These are phyloP conservation scores for Latrodectus elegans DNA, from an alignment of 2,888 invertebrate species.

Conservation along the genomic window DNA sequence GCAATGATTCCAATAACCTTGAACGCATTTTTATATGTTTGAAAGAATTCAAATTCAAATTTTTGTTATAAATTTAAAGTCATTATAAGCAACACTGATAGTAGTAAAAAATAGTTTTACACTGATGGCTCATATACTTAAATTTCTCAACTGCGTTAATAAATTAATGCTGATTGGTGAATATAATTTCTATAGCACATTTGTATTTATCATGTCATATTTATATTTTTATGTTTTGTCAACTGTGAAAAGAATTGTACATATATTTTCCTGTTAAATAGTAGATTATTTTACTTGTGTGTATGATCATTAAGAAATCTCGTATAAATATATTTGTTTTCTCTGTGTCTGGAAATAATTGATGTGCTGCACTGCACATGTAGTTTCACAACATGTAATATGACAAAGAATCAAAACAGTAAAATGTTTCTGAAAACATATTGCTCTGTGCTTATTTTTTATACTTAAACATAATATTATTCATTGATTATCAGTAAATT, in stretches of 20 bases:
- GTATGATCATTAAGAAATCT: constrained; percentile 17
- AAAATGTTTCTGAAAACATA: constrained; percentile 45
- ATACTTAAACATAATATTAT: too few species aligned
- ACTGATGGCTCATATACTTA: too few species aligned
- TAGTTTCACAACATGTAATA: constrained; percentile 52
- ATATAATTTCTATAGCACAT: constrained; percentile 17
- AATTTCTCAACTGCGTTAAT: too few species aligned
- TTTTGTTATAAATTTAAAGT: too few species aligned
- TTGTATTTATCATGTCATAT: constrained; percentile 31
- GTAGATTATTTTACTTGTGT: constrained; percentile 50
- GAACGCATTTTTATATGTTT: too few species aligned
- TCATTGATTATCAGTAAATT: too few species aligned
- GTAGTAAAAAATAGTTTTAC: too few species aligned
- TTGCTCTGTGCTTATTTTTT: neutral
- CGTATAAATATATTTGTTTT: constrained; percentile 31
- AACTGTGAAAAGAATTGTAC: constrained; percentile 23
- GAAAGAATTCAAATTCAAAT: too few species aligned
- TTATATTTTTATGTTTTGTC: constrained; percentile 24
- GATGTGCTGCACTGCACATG: constrained; percentile 56
- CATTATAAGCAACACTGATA: too few species aligned
- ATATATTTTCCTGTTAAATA: constrained; percentile 56
- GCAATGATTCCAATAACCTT: too few species aligned
- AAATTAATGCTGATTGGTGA: too few species aligned
- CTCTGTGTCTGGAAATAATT: constrained; percentile 32
- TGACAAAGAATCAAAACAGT: constrained; percentile 41